phyloP scores from a whole-genome alignment of 2,888 invertebrate species.

The Xylocampa areola region DNA sequence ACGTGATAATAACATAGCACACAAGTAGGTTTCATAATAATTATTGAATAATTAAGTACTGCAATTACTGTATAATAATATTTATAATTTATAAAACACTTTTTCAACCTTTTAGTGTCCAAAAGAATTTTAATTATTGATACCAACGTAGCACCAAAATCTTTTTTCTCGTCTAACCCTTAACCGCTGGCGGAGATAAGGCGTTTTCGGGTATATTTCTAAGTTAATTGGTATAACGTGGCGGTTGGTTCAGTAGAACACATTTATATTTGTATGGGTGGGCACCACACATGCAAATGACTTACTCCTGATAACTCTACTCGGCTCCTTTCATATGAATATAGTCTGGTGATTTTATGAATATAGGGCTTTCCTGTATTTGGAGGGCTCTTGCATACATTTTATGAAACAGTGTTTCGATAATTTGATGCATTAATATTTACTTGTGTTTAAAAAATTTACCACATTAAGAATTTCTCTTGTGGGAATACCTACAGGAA shows the following conservation, averaged over 20 bases:
- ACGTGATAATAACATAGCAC: too few species aligned
- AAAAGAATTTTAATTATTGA: background rate
- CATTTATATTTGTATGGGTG: constrained; percentile 74
- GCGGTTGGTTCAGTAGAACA: constrained; percentile 65
- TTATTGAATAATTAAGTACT: too few species aligned
- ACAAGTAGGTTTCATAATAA: too few species aligned
- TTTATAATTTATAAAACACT: too few species aligned
- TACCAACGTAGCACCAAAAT: background rate
- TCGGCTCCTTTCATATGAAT: constrained; percentile 27
- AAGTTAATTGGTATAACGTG: constrained; percentile 79
- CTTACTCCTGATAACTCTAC: constrained; percentile 21
- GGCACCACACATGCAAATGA: constrained; percentile 60
- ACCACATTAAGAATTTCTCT: too few species aligned
- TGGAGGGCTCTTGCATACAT: too few species aligned
- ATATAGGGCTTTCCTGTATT: constrained; percentile 13
- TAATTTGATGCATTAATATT: too few species aligned
- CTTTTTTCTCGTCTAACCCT: constrained; percentile 58
- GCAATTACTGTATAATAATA: too few species aligned
- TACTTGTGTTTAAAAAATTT: too few species aligned
- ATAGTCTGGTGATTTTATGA: constrained; percentile 31
- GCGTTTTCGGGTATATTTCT: constrained; percentile 71
- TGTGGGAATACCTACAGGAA: too few species aligned
- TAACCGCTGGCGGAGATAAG: constrained; percentile 72
- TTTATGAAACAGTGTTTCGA: too few species aligned
- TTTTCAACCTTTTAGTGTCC: too few species aligned